Evolutionary conservation across 2,113 vertebrate species (phyloP).

Genomic region (Sorex fumeus): DNA sequence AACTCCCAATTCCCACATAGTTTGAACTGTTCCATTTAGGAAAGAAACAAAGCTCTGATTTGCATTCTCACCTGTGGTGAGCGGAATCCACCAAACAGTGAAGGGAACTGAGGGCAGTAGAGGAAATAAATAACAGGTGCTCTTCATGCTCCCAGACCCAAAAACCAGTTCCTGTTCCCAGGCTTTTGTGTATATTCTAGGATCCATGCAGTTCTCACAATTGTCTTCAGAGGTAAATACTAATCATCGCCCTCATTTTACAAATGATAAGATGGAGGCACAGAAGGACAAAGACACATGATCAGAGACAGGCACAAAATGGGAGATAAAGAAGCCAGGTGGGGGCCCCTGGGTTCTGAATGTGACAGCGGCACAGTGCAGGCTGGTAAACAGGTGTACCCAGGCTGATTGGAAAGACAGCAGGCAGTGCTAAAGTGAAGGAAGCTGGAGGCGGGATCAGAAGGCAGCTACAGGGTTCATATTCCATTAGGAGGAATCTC

Average conservation of each 20-base stretch:
- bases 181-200: neutral
- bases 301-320: neutral
- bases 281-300: neutral
- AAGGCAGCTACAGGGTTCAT: neutral
- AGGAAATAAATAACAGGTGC: constrained; percentile 37
- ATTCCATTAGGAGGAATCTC: neutral
- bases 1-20: constrained; percentile 32
- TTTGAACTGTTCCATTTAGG: constrained; percentile 20
- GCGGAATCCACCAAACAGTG: constrained; percentile 3
- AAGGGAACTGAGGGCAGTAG: neutral
- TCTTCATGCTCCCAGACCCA: neutral
- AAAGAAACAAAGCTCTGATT: neutral
- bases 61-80: constrained; percentile 24
- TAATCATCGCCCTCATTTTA: neutral
- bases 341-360: neutral
- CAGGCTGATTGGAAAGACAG: fast-evolving
- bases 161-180: neutral
- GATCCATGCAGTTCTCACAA: neutral
- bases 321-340: neutral
- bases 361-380: no score
- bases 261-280: neutral
- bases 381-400: no score
- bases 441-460: neutral
- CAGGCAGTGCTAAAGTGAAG: neutral
- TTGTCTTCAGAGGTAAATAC: neutral